Conservation (phyloP, 2,113 vertebrate species). For the Anguilla rostrata region DNA sequence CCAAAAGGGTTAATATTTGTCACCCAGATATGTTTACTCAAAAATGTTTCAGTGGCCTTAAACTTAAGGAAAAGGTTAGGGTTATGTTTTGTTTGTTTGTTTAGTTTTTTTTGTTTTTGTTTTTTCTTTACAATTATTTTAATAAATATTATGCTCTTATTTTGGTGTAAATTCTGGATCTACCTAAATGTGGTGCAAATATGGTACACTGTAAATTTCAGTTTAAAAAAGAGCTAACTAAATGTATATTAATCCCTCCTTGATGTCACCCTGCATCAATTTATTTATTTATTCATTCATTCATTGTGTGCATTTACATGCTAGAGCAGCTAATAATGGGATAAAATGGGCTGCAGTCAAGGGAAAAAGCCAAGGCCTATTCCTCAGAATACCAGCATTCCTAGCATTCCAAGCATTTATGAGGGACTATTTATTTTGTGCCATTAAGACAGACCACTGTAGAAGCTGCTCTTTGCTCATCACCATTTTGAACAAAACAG, state of each 20-base stretch:
- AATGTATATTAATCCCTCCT: too few relatives aligned
- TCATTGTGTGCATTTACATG: neutral
- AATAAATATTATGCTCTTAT: neutral
- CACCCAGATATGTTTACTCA: too few relatives aligned
- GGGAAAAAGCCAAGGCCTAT: constrained; percentile 3
- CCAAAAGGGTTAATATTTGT: neutral
- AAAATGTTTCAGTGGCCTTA: neutral
- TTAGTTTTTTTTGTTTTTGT: too few relatives aligned
- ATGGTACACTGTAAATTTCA: neutral
- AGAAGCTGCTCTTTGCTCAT: constrained; percentile 38
- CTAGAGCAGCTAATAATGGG: neutral
- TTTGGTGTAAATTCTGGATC: neutral
- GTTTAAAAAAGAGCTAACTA: too few relatives aligned
- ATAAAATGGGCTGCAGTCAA: constrained; percentile 7
- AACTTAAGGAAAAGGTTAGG: neutral
- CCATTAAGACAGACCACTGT: constrained; percentile 38
- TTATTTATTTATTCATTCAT: neutral
- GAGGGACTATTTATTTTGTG: constrained; percentile 52
- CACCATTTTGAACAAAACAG: constrained; percentile 40
- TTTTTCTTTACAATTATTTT: neutral
- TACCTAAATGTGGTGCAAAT: neutral
- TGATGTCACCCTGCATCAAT: neutral
- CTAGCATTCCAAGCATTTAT: constrained; percentile 34
- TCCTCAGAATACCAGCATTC: constrained; percentile 33
- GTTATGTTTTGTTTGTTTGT: neutral